These are phyloP conservation scores for Ciconia boyciana DNA, from an alignment of 2,113 vertebrate species.

Conservation along the genomic window DNA sequence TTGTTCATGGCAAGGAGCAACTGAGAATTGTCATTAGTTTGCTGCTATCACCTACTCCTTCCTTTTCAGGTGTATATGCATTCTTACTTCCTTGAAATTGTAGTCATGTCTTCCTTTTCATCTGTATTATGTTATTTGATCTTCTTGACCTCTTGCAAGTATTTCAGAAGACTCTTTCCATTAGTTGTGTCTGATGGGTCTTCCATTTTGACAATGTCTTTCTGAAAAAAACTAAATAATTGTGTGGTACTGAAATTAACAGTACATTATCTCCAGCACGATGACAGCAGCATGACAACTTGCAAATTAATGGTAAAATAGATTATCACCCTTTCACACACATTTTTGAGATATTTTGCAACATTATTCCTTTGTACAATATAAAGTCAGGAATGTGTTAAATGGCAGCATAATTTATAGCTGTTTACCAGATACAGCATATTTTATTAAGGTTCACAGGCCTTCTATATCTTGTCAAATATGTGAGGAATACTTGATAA, in stretches of 20 bases:
- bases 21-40: neutral
- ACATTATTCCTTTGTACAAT: neutral
- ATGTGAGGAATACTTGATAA: neutral
- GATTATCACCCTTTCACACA: slow-evolving; percentile 14
- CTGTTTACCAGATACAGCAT: neutral
- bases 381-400: neutral
- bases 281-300: neutral
- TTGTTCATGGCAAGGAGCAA: neutral
- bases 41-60: neutral
- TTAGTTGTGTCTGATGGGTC: neutral
- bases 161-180: neutral
- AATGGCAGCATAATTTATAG: neutral
- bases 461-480: neutral
- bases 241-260: neutral
- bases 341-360: neutral
- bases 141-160: neutral
- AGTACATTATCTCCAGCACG: neutral
- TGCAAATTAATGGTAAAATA: slow-evolving; percentile 37
- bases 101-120: neutral
- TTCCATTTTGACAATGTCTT: neutral
- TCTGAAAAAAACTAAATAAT: neutral
- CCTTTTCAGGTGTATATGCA: neutral
- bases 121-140: neutral
- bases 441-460: neutral
- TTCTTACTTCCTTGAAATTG: neutral